Base-by-base conservation (phyloP, 2,888 invertebrate genomes). In the Pantelozetes paolii region DNA sequence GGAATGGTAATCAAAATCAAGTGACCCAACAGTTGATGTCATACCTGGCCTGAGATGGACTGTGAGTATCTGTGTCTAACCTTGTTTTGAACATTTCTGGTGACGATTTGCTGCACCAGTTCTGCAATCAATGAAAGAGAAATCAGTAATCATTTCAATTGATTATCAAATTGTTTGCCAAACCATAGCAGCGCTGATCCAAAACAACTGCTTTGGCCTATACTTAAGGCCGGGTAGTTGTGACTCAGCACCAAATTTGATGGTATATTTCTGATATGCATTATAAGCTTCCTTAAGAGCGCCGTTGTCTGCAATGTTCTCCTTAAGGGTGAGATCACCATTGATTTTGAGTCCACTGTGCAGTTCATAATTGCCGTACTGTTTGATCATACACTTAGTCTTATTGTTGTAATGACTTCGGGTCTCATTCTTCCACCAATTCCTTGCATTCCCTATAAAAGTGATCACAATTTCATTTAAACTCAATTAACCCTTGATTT, bases 261-360 rank as follows among this genome's bases (percentile, higher is more conserved):
- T n/a, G 26, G 75, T 74, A 48, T 77, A 76, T 71, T 75, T 83
- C 0, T 86, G 86, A 91, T 91, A 92, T 9, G 87, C 86, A 69
- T 87, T 85, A 82, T 93, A 93, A 0, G 94, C 91, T 81, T 92
- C 90, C 81, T 94, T 94, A 77, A 94, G 88, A 0, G 94, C 95
- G 1, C 94, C 94, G 81, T 94, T 95, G 82, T 95, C 95, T 0
- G 95, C 95, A 74, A 95, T 95, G 82, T 95, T 95, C 82, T n/a
- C 93, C 93, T 83, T 93, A 92, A 0, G 93, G 93, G 80, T 91
- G 91, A 75, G 92, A 36, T 73, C 88, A 72, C 95, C 95, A 80
- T 94, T 93, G 72, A 96, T 82, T 92, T 92, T 82, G 28, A 57
- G 26, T 3, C 57, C 57, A 1, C 64, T 23, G 42, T 87, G 86